phyloP scores from a whole-genome alignment of 2,113 vertebrate species.

The Scomber colias region DNA sequence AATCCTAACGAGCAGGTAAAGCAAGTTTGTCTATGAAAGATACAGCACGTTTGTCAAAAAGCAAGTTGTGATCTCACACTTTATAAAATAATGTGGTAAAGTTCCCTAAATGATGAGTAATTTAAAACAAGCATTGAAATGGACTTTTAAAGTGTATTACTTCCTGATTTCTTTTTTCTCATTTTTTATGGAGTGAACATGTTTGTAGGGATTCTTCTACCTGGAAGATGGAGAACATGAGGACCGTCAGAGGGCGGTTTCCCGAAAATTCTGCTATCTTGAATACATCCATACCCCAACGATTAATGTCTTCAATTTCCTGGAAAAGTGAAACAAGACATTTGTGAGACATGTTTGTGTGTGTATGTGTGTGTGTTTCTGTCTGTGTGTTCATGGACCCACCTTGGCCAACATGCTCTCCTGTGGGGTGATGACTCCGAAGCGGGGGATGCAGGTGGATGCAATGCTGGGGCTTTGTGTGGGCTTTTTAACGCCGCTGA shows the following conservation, averaged over 20 bases:
- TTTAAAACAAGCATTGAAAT: background rate
- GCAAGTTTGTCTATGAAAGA: no score
- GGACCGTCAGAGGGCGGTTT: slow-evolving; percentile 90
- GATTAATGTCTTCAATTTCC: slow-evolving; percentile 92
- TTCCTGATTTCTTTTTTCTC: background rate
- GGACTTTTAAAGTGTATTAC: no score
- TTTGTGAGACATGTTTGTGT: background rate
- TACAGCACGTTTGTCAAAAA: no score
- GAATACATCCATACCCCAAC: slow-evolving; percentile 94
- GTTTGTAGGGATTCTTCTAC: slow-evolving; percentile 71
- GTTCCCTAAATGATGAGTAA: no score
- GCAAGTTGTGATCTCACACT: no score
- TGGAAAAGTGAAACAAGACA: slow-evolving; percentile 64
- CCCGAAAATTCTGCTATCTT: slow-evolving; percentile 91
- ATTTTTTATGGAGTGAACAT: background rate
- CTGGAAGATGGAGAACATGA: slow-evolving; percentile 95
- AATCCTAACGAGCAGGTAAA: background rate
- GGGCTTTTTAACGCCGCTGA: slow-evolving; percentile 88
- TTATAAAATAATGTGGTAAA: no score
- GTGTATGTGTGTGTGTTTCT: slow-evolving; percentile 1
- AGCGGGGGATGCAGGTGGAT: slow-evolving; percentile 86
- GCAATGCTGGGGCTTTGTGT: slow-evolving; percentile 81
- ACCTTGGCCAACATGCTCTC: slow-evolving; percentile 90
- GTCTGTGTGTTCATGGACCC: slow-evolving; percentile 29
- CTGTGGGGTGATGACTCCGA: slow-evolving; percentile 89